Base-by-base conservation (phyloP, 2,888 invertebrate genomes). In the Horisme vitalbata region DNA sequence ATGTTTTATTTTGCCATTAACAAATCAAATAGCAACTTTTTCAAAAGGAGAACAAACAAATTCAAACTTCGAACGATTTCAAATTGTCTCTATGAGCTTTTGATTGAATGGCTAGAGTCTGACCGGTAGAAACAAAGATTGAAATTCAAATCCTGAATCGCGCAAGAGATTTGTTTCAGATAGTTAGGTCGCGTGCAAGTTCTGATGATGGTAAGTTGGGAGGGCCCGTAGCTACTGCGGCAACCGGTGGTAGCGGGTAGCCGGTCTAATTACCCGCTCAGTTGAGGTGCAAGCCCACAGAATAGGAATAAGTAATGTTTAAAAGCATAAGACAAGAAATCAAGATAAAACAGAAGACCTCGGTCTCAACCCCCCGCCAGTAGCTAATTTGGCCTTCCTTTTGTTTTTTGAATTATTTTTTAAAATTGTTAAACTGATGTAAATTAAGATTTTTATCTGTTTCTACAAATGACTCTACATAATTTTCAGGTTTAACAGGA, bases 141-240 rank as follows among this genome's bases (percentile, higher is more conserved):
- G 7, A 41, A 37, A 24, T 28, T 43, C 11, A 13, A 37, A 33
- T 41, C 14, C 24, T 43, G 32, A 14, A 49, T 36, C 49, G 27
- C 44, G 36, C 44, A 31, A 36, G 18, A 9, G 24, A 35, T 3
- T 6, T 34, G 2, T 24, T 41, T 9, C 11, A 6, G 13, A 9
- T 2, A 5, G 3, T 15, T 11, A n/a, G 11, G 4, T 18, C 1
- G 2, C 4, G 5, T 10, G n/a, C 0, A 26, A 18, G 35, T 8
- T 20, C 4, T 24, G 10, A 11, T 13, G 9, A 4, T 4, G 10
- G 6, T 10, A 4, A 12, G 1, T 9, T 14, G 27, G 35, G 35
- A 12, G 32, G 44, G 44, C 39, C 38, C 49, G 49, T 44, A 39
- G 44, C 44, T 49, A 35, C 39, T 39, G 26, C 44, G 43, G 11